Evolutionary conservation across 2,888 invertebrate genomes (phyloP).

Genomic region (Aspidiotus rigidus): DNA sequence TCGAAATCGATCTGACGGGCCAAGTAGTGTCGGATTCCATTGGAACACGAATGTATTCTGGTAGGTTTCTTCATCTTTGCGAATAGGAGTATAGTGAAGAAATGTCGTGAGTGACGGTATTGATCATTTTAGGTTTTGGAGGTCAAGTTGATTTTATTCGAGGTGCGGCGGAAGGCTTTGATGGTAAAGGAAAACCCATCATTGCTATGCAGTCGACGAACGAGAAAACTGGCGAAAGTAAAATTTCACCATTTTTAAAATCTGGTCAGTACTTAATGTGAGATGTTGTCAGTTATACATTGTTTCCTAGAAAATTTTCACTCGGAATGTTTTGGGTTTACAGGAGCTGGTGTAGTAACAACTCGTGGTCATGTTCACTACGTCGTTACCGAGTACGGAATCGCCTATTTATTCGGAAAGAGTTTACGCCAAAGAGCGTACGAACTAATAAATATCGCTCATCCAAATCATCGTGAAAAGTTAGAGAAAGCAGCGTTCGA

Average conservation of each 20-base stretch:
- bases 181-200: slow-evolving; percentile 83
- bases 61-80: slow-evolving; percentile 40
- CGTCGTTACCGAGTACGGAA: slow-evolving; percentile 85
- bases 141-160: slow-evolving; percentile 91
- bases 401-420: slow-evolving; percentile 82
- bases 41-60: slow-evolving; percentile 61
- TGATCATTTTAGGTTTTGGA: slow-evolving; percentile 55
- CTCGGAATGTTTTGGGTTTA: slow-evolving; percentile 37
- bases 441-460: slow-evolving; percentile 78
- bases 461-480: slow-evolving; percentile 73
- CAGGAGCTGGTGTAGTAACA: slow-evolving; percentile 90
- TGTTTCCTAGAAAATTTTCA: not conserved
- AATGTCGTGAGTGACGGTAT: not conserved
- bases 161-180: slow-evolving; percentile 74
- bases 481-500: slow-evolving; percentile 84
- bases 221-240: slow-evolving; percentile 47
- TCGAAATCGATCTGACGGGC: slow-evolving; percentile 89
- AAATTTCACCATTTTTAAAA: slow-evolving; percentile 70
- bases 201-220: slow-evolving; percentile 77
- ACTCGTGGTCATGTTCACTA: slow-evolving; percentile 87
- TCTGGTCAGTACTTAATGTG: slow-evolving; percentile 49
- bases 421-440: slow-evolving; percentile 80
- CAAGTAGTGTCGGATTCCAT: slow-evolving; percentile 91
- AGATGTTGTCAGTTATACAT: not conserved
- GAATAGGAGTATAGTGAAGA: not conserved